Evolutionary conservation across 2,113 vertebrate genomes (phyloP), one percentile per base, ranked within the genome.

Genomic region (Macaca fascicularis): DNA sequence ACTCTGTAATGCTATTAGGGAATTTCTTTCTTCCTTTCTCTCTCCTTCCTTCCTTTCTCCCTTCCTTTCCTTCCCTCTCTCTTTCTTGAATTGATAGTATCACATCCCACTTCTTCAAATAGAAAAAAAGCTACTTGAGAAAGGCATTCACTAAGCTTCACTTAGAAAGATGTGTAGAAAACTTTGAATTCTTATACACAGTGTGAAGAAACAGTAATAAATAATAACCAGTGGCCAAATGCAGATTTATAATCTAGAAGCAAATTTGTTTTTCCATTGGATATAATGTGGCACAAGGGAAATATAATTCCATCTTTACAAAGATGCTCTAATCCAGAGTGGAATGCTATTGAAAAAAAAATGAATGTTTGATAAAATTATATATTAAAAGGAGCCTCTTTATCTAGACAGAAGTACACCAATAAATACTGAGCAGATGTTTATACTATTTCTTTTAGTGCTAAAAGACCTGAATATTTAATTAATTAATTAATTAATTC

Each of bases 241-340:
- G 86, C 20, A 91, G 30, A 84, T 93, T 94, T 89, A 93, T 81
- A 90, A 95, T 8, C 35, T 57, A 78, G 32, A 95, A 83, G 8
- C 19, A 97, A 81, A 70, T 69, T 84, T 95, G 11, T 80, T 95
- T 50, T 22, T 89, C 40, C n/a, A 89, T 7, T 70, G 35, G 90
- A 72, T 89, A 61, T 72, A 69, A 76, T 75, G 30, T 5, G 80
- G 5, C 82, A 3, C 11, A 61, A 9, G 30, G 16, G 87, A 90
- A n/a, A 79, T 20, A 35, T 45, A 30, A 2, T 83, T 93, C 11
- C 17, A 79, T 64, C 82, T 61, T 94, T 90, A 72, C 43, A 75
- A 94, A 91, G 52, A 22, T 40, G 61, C 83, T 92, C 10, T 86
- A 87, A 79, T 93, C 22, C 74, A 50, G 16, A 91, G 27, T 86